Evolutionary conservation across 2,888 invertebrate genomes (phyloP).

Genomic region (Dexiosoma caninum): DNA sequence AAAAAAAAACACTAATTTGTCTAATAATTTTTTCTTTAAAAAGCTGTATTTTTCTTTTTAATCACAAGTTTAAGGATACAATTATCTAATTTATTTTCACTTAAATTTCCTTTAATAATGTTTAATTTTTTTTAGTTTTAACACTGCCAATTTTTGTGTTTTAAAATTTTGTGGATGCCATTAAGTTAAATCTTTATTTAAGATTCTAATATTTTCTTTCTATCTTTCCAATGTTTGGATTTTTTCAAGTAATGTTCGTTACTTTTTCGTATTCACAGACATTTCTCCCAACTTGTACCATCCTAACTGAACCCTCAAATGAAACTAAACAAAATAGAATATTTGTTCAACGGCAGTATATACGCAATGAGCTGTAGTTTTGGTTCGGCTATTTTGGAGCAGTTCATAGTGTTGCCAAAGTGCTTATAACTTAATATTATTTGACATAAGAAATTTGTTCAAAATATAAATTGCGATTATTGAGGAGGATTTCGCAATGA

Average conservation of each 20-base stretch:
- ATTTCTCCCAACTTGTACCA: constrained; percentile 34
- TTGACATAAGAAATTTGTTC: too few relatives aligned
- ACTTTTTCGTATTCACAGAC: constrained; percentile 20
- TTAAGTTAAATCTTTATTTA: constrained; percentile 2
- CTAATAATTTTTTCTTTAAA: constrained; percentile 18
- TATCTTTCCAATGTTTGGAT: constrained; percentile 20
- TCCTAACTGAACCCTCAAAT: constrained; percentile 48
- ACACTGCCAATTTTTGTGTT: not conserved
- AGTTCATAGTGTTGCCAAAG: constrained; percentile 23
- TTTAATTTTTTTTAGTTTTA: not conserved
- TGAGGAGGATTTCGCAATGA: too few relatives aligned
- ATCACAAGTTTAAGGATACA: constrained; percentile 52
- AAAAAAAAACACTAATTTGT: constrained; percentile 5
- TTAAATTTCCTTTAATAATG: not conserved
- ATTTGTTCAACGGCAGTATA: constrained; percentile 31
- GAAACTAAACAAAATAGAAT: constrained; percentile 39
- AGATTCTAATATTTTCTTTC: not conserved
- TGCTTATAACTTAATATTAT: too few relatives aligned
- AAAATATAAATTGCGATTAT: too few relatives aligned
- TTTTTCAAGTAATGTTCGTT: constrained; percentile 6
- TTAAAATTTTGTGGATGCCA: not conserved
- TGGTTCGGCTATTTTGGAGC: not conserved
- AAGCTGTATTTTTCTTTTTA: constrained; percentile 15
- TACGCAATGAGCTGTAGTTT: not conserved
- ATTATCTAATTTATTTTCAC: constrained; percentile 35